Base-by-base conservation (phyloP, 1,140 invertebrate species). In the Coenobita brevimanus region DNA sequence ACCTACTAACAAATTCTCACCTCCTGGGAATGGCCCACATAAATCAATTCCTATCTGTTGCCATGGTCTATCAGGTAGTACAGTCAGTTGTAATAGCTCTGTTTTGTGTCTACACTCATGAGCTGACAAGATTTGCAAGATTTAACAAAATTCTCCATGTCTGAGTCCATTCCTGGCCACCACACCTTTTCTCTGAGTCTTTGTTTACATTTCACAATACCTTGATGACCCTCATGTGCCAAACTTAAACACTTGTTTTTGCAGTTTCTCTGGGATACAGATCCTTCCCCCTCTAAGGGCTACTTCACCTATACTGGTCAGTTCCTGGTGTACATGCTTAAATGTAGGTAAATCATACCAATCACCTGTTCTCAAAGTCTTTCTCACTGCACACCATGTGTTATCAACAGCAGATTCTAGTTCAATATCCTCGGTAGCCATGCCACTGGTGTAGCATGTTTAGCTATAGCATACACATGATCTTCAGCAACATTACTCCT, bases 221-320 rank as follows among this genome's bases (percentile, higher is more conserved):
- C 69, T 15, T 73, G 69, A 27, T 73, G 69, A 27, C 69, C 69
- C 33, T 73, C 69, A 73, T 73, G 69, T n/a, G 24, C 69, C 69
- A 73, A 73, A 73, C 33, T 33, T 27, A n/a, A 73, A 33, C n/a
- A 73, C 33, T 33, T 24, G 69, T 73, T 73, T 27, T 73, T 33
- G n/a, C 69, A 73, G 36, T 21, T 2, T 27, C 36, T 73, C 33
- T 27, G 69, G 3, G 3, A 73, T 73, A 27, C n/a, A 4, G 3
- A 73, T 73, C 36, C 3, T 2, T 30, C 33, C 17, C 36, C 69
- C 24, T 33, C 69, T 73, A 4, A 73, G 33, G 24, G 36, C n/a
- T 73, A 73, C 17, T 21, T 33, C 17, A 73, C 69, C 24, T 21
- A 73, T 2, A 2, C 3, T 73, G 33, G 2, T 27, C 3, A 73